Percentiles rank a stretch among this genome's conserved stretches.
These are phyloP conservation scores for Crambe crambe DNA, from an alignment of 37 sponge, comb jelly and placozoan genomes.

Conservation along the genomic window DNA sequence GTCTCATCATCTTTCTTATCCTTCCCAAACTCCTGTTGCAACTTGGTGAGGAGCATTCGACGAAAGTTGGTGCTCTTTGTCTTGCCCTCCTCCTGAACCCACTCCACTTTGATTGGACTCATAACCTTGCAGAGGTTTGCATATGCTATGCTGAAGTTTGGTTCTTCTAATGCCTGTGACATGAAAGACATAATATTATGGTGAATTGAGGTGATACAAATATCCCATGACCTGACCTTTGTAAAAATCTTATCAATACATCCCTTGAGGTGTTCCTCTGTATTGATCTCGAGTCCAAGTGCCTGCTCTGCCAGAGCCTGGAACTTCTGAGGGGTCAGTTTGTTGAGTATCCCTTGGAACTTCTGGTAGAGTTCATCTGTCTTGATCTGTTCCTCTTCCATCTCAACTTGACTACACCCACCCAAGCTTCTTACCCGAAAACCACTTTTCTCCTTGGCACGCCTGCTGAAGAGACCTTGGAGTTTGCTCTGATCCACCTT, in stretches of 20 bases:
- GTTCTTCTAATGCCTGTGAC: conserved; percentile 74
- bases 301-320: conserved; percentile 70
- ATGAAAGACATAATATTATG: not conserved
- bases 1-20: conserved; percentile 78
- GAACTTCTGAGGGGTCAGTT: conserved; percentile 88
- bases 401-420: conserved; percentile 42
- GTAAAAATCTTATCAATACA: conserved; percentile 79
- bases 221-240: conserved; percentile 30
- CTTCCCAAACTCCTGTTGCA: conserved; percentile 89
- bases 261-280: conserved; percentile 63
- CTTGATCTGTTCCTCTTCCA: conserved; percentile 29
- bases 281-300: conserved; percentile 39
- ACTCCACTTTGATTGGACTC: conserved; percentile 48
- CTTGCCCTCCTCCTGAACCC: conserved; percentile 34
- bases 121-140: conserved; percentile 72
- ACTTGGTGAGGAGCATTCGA: conserved; percentile 70
- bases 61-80: conserved; percentile 54
- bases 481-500: not conserved
- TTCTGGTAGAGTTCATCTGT: conserved; percentile 52
- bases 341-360: conserved; percentile 78
- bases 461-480: not conserved
- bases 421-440: conserved; percentile 48
- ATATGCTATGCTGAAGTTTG: conserved; percentile 81
- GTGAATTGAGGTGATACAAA: not conserved
- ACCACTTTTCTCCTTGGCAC: not conserved